Evolutionary conservation across 30 jellyfish, hydroid and myxozoan genomes (phyloP).

Genomic region (Pelagia noctiluca): DNA sequence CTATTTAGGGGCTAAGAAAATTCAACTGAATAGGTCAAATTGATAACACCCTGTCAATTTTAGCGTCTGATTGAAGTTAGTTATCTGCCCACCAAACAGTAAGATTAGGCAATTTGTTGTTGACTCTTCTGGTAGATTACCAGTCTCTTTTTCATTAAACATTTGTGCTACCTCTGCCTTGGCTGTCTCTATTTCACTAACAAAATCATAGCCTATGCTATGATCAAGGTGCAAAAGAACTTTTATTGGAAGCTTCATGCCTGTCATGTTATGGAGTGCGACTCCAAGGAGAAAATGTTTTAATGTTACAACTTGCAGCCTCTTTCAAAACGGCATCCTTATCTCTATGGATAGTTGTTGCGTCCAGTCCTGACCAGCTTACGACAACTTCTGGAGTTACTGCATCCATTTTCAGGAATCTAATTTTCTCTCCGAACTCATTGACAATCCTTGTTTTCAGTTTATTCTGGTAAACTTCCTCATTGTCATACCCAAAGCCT

Average conservation of each 20-base stretch:
- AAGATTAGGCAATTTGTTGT: neutral
- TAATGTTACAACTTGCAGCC: slow-evolving; percentile 33
- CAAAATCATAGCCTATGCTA: neutral
- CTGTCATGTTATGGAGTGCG: slow-evolving; percentile 50
- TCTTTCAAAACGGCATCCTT: neutral
- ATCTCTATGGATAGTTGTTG: neutral
- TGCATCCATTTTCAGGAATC: neutral
- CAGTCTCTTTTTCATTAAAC: too few relatives aligned
- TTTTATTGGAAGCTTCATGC: neutral
- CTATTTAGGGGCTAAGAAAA: neutral
- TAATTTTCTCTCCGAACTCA: slow-evolving; percentile 9
- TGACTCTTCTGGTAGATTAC: neutral
- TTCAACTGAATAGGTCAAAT: neutral
- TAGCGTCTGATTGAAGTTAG: slow-evolving; percentile 13
- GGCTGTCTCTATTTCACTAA: slow-evolving; percentile 30
- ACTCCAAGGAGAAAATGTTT: slow-evolving; percentile 38
- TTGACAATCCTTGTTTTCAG: slow-evolving; percentile 9
- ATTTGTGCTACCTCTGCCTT: slow-evolving; percentile 1
- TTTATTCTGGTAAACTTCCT: slow-evolving; percentile 21
- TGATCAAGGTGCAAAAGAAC: slow-evolving; percentile 13
- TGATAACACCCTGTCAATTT: neutral
- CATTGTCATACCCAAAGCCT: slow-evolving; percentile 25
- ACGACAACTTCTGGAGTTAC: slow-evolving; percentile 18
- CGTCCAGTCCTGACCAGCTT: neutral
- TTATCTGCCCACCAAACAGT: slow-evolving; percentile 7